A percentile compares a stretch with the other conserved stretches of the same genome.
These are phyloP conservation scores for Amphilophus citrinellus DNA, from an alignment of 2,113 vertebrate genomes.

Conservation along the genomic window DNA sequence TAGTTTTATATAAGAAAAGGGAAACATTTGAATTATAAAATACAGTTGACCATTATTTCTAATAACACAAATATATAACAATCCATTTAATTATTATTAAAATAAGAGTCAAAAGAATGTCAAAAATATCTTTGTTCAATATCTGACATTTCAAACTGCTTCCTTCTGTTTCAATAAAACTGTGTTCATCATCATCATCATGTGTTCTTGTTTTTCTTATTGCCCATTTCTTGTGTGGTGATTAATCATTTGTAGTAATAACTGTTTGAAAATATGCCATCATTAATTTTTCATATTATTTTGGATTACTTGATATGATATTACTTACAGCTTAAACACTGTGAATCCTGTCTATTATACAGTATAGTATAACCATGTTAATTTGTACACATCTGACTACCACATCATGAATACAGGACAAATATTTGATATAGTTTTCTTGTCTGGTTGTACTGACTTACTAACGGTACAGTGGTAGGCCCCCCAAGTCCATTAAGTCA, in stretches of 20 bases:
- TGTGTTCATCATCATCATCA: neutral
- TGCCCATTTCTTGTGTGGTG: neutral
- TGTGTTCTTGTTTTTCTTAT: neutral
- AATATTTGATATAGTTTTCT: too few species aligned
- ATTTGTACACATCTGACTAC: too few species aligned
- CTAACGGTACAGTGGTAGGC: too few species aligned
- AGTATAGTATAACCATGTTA: too few species aligned
- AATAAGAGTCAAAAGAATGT: slow-evolving; percentile 1
- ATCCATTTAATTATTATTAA: neutral
- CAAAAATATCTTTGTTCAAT: neutral
- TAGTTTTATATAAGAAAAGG: neutral
- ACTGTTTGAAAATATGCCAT: neutral
- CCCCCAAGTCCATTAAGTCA: too few species aligned
- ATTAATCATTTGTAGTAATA: slow-evolving; percentile 3
- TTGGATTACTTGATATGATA: neutral
- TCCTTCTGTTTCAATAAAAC: slow-evolving; percentile 43
- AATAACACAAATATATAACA: neutral
- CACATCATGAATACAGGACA: too few species aligned
- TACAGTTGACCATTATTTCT: neutral
- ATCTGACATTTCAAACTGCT: slow-evolving; percentile 30
- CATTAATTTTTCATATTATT: neutral
- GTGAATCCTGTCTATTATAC: too few species aligned
- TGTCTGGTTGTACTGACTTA: too few species aligned
- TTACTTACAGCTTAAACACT: neutral
- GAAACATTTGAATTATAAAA: neutral